A percentile compares a stretch with the other conserved stretches of the same genome.
Evolutionary conservation across 2,113 vertebrate species (phyloP).

Genomic region (Ptychochromis oligacanthus): DNA sequence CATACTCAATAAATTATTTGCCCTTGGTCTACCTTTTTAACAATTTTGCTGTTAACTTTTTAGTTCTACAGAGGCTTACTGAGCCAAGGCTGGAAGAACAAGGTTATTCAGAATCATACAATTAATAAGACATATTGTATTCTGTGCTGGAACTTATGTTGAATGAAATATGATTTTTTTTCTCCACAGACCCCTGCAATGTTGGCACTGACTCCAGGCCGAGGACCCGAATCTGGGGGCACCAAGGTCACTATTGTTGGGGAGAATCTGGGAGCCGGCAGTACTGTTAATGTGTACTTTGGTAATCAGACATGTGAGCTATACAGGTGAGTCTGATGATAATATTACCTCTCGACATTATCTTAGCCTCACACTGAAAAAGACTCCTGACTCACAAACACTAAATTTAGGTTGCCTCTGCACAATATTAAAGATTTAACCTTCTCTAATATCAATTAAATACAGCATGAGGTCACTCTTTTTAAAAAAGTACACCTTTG

Average conservation of each 20-base stretch:
- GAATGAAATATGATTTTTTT: background rate
- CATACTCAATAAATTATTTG: background rate
- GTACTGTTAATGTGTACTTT: slow-evolving; percentile 85
- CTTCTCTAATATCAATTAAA: background rate
- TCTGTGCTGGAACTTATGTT: background rate
- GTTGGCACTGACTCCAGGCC: slow-evolving; percentile 86
- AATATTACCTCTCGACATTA: background rate
- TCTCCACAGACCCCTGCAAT: slow-evolving; percentile 84
- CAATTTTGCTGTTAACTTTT: background rate
- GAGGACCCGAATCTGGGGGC: slow-evolving; percentile 94
- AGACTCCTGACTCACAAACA: background rate
- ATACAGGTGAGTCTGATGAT: slow-evolving; percentile 82
- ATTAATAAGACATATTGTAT: background rate
- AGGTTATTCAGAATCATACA: background rate
- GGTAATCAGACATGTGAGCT: slow-evolving; percentile 94
- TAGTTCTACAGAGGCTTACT: background rate
- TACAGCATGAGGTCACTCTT: slow-evolving; percentile 13
- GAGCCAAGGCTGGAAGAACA: background rate
- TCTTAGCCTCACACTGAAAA: background rate
- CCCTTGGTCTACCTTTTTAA: background rate
- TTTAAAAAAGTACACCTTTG: slow-evolving; percentile 43
- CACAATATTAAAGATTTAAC: slow-evolving; percentile 22
- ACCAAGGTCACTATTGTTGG: slow-evolving; percentile 95
- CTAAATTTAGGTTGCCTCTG: background rate
- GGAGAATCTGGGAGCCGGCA: slow-evolving; percentile 90